These are phyloP conservation scores for Epiperipatus broadwayi DNA, from an alignment of 2,888 invertebrate genomes.

Conservation along the genomic window DNA sequence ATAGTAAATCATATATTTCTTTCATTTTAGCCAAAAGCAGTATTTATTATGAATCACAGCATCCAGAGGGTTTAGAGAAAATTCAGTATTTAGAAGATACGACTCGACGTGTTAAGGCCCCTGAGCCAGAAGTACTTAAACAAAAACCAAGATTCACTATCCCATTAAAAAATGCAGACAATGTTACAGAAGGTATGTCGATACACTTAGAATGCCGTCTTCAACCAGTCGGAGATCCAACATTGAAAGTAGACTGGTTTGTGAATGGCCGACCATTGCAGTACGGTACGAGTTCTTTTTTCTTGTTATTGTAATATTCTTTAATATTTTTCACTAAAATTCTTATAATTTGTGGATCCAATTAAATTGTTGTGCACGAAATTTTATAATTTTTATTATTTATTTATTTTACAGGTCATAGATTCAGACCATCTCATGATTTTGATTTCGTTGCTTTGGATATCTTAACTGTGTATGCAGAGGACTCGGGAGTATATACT, in stretches of 20 bases:
- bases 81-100: slow-evolving; percentile 69
- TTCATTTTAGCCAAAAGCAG: no score
- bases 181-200: slow-evolving; percentile 66
- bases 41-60: slow-evolving; percentile 61
- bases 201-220: slow-evolving; percentile 93
- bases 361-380: no score
- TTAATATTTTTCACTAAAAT: no score
- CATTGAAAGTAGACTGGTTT: slow-evolving; percentile 82
- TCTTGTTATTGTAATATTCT: no score
- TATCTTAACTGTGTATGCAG: slow-evolving; percentile 85
- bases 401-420: slow-evolving; percentile 34
- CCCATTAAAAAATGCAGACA: slow-evolving; percentile 72
- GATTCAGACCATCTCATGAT: slow-evolving; percentile 87
- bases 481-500: slow-evolving; percentile 86
- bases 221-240: slow-evolving; percentile 83
- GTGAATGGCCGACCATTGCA: slow-evolving; percentile 76
- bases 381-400: no score
- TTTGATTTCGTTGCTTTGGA: slow-evolving; percentile 94
- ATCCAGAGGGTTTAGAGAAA: slow-evolving; percentile 74
- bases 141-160: slow-evolving; percentile 87
- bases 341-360: no score
- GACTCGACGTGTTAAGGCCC: no score
- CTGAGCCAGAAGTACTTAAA: no score
- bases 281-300: no score
- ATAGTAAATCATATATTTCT: no score